A percentile compares a stretch with the other conserved stretches of the same genome.
These are phyloP conservation scores for Parauchenoglanis ngamensis DNA, from an alignment of 2,797 vertebrate species.

Conservation along the genomic window DNA sequence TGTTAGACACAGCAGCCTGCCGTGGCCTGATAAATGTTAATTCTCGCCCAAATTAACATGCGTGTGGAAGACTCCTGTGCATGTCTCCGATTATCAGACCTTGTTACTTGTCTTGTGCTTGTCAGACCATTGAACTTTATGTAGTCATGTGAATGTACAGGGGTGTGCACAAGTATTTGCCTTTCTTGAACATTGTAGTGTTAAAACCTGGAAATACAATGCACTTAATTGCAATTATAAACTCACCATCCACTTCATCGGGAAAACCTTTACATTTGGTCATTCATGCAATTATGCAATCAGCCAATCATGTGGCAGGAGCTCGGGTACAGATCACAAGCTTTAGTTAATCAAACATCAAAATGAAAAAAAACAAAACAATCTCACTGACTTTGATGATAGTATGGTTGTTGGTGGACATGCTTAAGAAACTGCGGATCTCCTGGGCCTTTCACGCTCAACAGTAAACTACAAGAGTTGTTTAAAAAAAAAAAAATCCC, in stretches of 20 bases:
- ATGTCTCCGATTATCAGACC: conserved; percentile 18
- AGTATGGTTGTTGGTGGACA: background rate
- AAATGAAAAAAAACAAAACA: background rate
- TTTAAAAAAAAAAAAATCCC: background rate
- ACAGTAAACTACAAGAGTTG: background rate
- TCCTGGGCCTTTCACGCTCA: background rate
- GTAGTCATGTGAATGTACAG: background rate
- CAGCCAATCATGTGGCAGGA: background rate
- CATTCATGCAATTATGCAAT: background rate
- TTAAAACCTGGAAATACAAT: background rate
- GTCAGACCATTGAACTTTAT: conserved; percentile 4
- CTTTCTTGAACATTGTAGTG: background rate
- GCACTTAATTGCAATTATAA: background rate
- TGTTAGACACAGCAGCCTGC: background rate
- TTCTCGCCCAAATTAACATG: conserved; percentile 19
- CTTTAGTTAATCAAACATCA: background rate
- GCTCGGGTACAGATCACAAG: background rate
- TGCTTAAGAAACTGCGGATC: background rate
- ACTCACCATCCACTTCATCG: background rate
- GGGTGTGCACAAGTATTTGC: background rate
- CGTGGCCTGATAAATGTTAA: conserved; percentile 1
- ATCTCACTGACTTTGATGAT: background rate
- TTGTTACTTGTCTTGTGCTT: conserved; percentile 22
- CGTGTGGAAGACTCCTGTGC: background rate
- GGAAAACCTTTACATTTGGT: background rate